phyloP scores from a whole-genome alignment of 2,797 vertebrate species.

The Anabacerthia variegaticeps region DNA sequence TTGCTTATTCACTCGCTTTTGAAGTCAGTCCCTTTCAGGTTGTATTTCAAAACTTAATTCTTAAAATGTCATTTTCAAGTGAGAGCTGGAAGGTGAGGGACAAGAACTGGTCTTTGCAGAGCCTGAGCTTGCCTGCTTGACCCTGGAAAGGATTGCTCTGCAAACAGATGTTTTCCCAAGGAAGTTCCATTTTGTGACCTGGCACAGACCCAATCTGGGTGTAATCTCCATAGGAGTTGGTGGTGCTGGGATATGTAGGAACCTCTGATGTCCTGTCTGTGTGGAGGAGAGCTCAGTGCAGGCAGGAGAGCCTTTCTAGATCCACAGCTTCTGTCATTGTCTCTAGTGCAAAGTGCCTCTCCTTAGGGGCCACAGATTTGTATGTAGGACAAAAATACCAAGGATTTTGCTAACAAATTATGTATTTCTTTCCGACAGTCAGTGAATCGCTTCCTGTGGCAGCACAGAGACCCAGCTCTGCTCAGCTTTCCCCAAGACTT shows the following conservation, averaged over 20 bases:
- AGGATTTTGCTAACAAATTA: not conserved
- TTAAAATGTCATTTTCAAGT: not conserved
- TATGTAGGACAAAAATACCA: not conserved
- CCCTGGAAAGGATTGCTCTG: not conserved
- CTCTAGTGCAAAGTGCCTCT: not conserved
- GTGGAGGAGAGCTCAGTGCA: not conserved
- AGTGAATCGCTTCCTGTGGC: constrained; percentile 67
- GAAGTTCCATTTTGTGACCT: not conserved
- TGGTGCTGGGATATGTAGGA: not conserved
- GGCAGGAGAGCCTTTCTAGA: not conserved
- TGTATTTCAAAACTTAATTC: not conserved
- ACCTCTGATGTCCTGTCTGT: accelerated
- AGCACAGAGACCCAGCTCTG: constrained; percentile 84
- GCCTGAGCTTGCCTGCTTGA: not conserved
- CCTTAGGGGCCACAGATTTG: not conserved
- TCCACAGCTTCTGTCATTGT: not conserved
- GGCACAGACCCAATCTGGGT: not conserved
- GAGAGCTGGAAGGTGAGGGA: not conserved
- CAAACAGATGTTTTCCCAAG: constrained; percentile 1
- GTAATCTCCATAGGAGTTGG: accelerated
- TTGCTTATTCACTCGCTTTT: constrained; percentile 65
- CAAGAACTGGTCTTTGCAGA: not conserved
- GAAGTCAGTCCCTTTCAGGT: constrained; percentile 54
- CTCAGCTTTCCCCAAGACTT: constrained; percentile 89
- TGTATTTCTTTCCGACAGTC: constrained; percentile 22